A percentile compares a stretch with the other conserved stretches of the same genome.
Conservation (phyloP, 2,888 invertebrate species). For the Globia sparganii region DNA sequence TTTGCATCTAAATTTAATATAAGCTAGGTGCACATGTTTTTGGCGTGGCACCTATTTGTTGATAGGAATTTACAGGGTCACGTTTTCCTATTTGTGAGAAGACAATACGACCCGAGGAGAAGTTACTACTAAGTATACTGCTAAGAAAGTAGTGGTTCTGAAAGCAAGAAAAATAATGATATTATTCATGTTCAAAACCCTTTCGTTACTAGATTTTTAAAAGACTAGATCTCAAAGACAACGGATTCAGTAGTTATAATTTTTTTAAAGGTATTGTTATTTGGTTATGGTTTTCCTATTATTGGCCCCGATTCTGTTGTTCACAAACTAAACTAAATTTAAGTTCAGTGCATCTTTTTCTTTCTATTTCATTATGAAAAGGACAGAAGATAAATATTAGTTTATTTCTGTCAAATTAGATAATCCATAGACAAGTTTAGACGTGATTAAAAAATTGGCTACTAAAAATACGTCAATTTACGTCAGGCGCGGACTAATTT, state of each 20-base stretch:
- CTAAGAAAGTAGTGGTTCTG: slow-evolving; percentile 15
- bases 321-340: no score
- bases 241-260: slow-evolving; percentile 37
- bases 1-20: slow-evolving; percentile 52
- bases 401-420: no score
- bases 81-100: slow-evolving; percentile 27
- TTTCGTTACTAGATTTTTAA: slow-evolving; percentile 41
- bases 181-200: background rate
- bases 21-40: slow-evolving; percentile 49
- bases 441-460: no score
- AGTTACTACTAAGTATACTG: slow-evolving; percentile 31
- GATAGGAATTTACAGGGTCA: slow-evolving; percentile 44
- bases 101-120: slow-evolving; percentile 23
- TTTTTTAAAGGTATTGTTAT: slow-evolving; percentile 16
- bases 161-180: slow-evolving; percentile 13
- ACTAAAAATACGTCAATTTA: no score
- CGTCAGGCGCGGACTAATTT: no score
- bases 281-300: slow-evolving; percentile 46
- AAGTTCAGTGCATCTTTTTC: no score
- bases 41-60: slow-evolving; percentile 44
- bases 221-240: slow-evolving; percentile 52
- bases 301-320: no score
- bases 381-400: no score
- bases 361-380: no score
- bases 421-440: no score